These are phyloP conservation scores for Drosophila littoralis DNA, from an alignment of 1,140 invertebrate genomes.

Conservation along the genomic window DNA sequence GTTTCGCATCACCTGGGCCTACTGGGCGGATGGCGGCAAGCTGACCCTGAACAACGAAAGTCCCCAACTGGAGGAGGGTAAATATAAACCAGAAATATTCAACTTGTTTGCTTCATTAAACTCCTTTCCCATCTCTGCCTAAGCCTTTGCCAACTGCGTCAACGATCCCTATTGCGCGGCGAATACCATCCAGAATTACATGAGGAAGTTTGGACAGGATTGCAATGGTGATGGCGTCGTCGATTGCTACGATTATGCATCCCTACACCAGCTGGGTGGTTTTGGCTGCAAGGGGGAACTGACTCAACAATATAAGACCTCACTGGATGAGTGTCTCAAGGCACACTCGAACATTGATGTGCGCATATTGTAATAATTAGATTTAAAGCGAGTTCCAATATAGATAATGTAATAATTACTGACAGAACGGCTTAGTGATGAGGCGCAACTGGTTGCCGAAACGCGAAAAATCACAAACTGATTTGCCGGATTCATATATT, in stretches of 20 bases:
- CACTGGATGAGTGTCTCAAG: constrained; percentile 59
- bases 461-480: no score
- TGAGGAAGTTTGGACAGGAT: constrained; percentile 91
- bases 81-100: constrained; percentile 1
- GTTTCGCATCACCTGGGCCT: constrained; percentile 94
- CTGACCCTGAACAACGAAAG: constrained; percentile 87
- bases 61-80: constrained; percentile 75
- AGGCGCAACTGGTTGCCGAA: no score
- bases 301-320: constrained; percentile 59
- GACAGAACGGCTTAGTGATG: no score
- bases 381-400: no score
- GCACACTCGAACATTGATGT: constrained; percentile 56
- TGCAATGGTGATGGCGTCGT: constrained; percentile 91
- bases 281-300: constrained; percentile 88
- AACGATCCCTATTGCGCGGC: constrained; percentile 91
- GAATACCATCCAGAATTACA: constrained; percentile 90
- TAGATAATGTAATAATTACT: no score
- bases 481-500: no score
- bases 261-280: constrained; percentile 91
- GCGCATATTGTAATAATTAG: constrained; percentile 60
- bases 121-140: background rate
- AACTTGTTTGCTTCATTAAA: background rate
- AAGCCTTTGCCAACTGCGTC: constrained; percentile 90
- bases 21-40: constrained; percentile 94
- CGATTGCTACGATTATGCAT: constrained; percentile 92